Conservation (phyloP, 2,888 invertebrate genomes). For the Margaritifera margaritifera region DNA sequence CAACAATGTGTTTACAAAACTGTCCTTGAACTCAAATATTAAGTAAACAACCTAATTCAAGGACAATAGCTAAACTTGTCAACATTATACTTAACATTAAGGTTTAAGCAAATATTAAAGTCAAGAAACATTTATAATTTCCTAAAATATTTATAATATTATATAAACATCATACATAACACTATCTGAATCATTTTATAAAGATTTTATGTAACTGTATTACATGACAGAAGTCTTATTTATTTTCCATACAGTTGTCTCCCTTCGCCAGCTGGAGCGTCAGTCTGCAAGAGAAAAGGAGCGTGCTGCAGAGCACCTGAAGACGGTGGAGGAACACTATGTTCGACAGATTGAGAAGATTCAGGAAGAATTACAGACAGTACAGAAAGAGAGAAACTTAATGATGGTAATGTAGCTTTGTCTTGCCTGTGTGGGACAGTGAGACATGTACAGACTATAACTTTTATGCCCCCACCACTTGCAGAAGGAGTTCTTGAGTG, state of each 20-base stretch:
- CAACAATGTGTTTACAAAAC: too few species aligned
- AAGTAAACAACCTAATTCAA: too few species aligned
- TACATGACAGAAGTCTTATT: neutral
- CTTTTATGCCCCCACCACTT: neutral
- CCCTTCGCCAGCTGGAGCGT: slow-evolving; percentile 59
- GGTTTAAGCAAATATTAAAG: too few species aligned
- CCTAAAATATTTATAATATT: too few species aligned
- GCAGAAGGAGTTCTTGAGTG: neutral
- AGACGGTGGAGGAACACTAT: slow-evolving; percentile 54
- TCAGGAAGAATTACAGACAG: slow-evolving; percentile 41
- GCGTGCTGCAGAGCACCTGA: slow-evolving; percentile 47
- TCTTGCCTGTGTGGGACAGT: neutral
- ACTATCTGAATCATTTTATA: neutral
- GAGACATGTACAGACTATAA: neutral
- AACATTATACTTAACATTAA: too few species aligned
- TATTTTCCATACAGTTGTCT: slow-evolving; percentile 49
- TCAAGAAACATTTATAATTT: too few species aligned
- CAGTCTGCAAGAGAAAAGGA: slow-evolving; percentile 55
- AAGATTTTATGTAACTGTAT: neutral
- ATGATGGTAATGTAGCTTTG: slow-evolving; percentile 55
- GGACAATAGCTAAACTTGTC: too few species aligned
- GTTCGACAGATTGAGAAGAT: slow-evolving; percentile 48
- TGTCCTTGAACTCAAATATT: too few species aligned
- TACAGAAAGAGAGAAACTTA: slow-evolving; percentile 64
- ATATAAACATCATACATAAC: too few species aligned